phyloP scores from a whole-genome alignment of 2,113 vertebrate genomes.

The Marmota flaviventris region DNA sequence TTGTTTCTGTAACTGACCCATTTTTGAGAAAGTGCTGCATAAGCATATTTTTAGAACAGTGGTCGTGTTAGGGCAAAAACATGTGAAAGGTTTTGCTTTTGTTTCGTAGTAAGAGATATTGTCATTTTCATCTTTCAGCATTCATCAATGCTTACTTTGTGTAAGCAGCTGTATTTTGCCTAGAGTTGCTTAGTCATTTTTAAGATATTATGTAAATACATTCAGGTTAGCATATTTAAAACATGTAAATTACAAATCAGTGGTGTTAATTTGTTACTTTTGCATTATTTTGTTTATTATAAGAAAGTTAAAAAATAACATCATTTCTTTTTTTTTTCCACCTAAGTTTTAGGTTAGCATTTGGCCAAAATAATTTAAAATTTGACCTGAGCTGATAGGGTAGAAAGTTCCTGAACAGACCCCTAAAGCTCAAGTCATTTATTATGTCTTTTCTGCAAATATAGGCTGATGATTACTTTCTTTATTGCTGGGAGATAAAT shows the following conservation, averaged over 20 bases:
- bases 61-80: background rate
- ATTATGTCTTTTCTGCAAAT: background rate
- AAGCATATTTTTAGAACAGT: background rate
- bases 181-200: background rate
- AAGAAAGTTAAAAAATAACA: slow-evolving; percentile 38
- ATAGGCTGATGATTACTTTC: background rate
- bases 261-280: slow-evolving; percentile 1
- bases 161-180: background rate
- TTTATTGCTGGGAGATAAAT: slow-evolving; percentile 33
- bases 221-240: background rate
- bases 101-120: background rate
- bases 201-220: background rate
- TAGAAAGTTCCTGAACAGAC: slow-evolving; percentile 7
- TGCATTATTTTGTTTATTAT: slow-evolving; percentile 43
- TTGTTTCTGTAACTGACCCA: background rate
- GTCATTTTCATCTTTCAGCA: slow-evolving; percentile 45
- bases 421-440: background rate
- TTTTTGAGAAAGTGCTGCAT: slow-evolving; percentile 14
- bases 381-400: background rate
- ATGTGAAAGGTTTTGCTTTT: background rate
- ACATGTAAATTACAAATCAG: slow-evolving; percentile 42
- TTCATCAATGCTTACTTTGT: background rate
- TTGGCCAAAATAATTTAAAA: slow-evolving; percentile 53
- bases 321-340: background rate
- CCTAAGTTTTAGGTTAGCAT: slow-evolving; percentile 10